Percentiles rank a stretch among this genome's conserved stretches.
Evolutionary conservation across 2,113 vertebrate genomes (phyloP).

Genomic region (Lampris incognitus): DNA sequence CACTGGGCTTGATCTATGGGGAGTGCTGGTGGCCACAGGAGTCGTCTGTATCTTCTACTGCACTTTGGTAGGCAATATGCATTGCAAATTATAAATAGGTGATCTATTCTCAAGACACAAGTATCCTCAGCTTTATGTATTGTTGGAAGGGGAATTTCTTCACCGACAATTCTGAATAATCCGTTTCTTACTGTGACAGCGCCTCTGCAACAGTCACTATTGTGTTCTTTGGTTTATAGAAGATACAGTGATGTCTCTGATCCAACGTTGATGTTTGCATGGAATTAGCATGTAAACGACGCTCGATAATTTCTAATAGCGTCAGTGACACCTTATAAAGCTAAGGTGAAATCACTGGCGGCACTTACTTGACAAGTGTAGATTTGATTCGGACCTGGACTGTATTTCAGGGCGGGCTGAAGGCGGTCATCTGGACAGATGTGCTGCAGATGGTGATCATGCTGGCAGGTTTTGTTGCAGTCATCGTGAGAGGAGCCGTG

Average conservation of each 20-base stretch:
- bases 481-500: conserved; percentile 79
- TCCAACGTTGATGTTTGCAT: not conserved
- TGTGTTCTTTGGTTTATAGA: not conserved
- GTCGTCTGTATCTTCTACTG: conserved; percentile 85
- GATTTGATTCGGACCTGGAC: not conserved
- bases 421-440: conserved; percentile 87
- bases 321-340: not conserved
- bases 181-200: no score
- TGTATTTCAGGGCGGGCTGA: conserved; percentile 81
- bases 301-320: no score
- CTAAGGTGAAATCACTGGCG: no score
- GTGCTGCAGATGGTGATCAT: conserved; percentile 86
- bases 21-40: conserved; percentile 84
- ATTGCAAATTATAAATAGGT: not conserved
- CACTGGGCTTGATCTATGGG: conserved; percentile 85
- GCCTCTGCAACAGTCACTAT: not conserved
- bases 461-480: conserved; percentile 83
- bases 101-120: not conserved
- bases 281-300: no score
- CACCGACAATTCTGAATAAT: no score
- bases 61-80: conserved; percentile 79
- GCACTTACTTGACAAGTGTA: no score
- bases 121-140: no score
- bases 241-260: not conserved
- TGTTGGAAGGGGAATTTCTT: no score